These are phyloP conservation scores for Sycophaga agraensis DNA, from an alignment of 1,140 invertebrate species.

Conservation along the genomic window DNA sequence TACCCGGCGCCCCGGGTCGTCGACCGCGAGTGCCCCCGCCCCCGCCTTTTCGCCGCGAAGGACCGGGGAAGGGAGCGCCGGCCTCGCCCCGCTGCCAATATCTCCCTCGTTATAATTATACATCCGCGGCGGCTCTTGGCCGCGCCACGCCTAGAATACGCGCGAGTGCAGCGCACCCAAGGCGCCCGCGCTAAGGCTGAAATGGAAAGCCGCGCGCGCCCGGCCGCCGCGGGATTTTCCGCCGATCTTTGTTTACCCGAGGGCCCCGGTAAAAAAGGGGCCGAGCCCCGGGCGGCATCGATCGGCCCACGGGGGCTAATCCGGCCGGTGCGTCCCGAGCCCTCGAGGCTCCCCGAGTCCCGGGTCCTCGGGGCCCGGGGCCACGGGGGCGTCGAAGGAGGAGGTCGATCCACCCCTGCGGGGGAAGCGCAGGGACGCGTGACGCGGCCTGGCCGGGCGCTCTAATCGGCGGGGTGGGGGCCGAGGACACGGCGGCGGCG, in stretches of 20 bases:
- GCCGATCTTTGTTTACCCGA: too few species aligned
- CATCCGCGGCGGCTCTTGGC: too few species aligned
- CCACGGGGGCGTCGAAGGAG: not conserved
- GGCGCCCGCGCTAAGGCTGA: too few species aligned
- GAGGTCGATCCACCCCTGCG: not conserved
- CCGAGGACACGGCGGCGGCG: not conserved
- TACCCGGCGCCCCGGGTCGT: too few species aligned
- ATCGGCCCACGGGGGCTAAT: too few species aligned
- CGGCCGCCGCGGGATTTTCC: too few species aligned
- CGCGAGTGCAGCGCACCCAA: too few species aligned
- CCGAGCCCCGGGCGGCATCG: too few species aligned
- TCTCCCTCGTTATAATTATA: constrained; percentile 23
- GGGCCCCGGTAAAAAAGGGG: too few species aligned
- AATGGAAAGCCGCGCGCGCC: too few species aligned
- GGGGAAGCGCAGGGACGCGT: not conserved
- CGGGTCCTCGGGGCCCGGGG: not conserved
- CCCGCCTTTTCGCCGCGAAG: not conserved
- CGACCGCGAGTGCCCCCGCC: not conserved
- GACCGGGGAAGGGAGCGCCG: not conserved
- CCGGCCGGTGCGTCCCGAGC: too few species aligned
- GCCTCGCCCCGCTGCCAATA: constrained; percentile 14
- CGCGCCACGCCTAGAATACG: not conserved
- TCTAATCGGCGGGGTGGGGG: not conserved
- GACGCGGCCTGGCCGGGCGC: not conserved
- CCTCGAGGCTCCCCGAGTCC: not conserved